These are phyloP conservation scores for Oscheius sp. DNA, from an alignment of 2,888 invertebrate genomes.

Conservation along the genomic window DNA sequence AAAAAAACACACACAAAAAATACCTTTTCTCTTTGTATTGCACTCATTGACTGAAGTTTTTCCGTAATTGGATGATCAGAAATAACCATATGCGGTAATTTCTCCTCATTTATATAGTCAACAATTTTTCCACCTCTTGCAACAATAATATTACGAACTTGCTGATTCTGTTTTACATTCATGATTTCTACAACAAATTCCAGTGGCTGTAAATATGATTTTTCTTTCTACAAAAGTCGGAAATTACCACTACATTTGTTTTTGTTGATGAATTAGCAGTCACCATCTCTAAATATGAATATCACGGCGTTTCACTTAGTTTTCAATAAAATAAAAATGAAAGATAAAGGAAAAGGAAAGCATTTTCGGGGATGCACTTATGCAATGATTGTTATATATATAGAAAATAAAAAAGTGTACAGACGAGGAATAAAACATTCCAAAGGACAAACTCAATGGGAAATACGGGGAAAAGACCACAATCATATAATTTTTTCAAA, in stretches of 20 bases:
- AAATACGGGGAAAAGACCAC: too few relatives aligned
- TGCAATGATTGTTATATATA: too few relatives aligned
- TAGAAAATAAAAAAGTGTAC: too few relatives aligned
- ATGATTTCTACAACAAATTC: slow-evolving; percentile 33
- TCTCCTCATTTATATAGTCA: slow-evolving; percentile 28
- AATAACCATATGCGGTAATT: slow-evolving; percentile 24
- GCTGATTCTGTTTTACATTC: slow-evolving; percentile 16
- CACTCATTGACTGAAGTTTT: slow-evolving; percentile 9
- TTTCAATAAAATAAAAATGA: too few relatives aligned
- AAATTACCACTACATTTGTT: too few relatives aligned
- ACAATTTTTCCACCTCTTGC: slow-evolving; percentile 25
- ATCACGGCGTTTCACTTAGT: too few relatives aligned
- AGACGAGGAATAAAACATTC: too few relatives aligned
- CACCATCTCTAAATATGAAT: slow-evolving; percentile 6
- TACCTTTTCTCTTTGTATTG: not conserved
- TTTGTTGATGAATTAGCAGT: not conserved
- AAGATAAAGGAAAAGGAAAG: not conserved
- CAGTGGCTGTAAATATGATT: not conserved
- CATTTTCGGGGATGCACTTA: too few relatives aligned
- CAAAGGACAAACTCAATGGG: too few relatives aligned
- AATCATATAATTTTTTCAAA: too few relatives aligned
- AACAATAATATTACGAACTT: slow-evolving; percentile 10
- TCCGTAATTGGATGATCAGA: slow-evolving; percentile 31
- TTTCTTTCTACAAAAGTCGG: not conserved
- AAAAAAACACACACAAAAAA: not conserved